Evolutionary conservation across 2,797 vertebrate species (phyloP).

Genomic region (Sebastes iracundus): DNA sequence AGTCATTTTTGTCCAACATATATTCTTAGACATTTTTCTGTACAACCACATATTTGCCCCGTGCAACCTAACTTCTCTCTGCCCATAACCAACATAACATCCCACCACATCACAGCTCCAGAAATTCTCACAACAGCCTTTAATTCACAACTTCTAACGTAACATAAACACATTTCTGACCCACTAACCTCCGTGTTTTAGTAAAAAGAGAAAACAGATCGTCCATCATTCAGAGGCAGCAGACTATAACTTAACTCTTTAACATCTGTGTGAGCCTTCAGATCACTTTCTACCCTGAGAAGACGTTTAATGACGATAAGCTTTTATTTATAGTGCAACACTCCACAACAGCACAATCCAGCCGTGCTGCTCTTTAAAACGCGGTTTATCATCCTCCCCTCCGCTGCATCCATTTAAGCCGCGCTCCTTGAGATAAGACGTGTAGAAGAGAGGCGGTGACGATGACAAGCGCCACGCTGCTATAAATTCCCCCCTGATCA

Average conservation of each 20-base stretch:
- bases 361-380: conserved; percentile 16
- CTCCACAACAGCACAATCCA: conserved; percentile 10
- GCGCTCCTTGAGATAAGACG: conserved; percentile 10
- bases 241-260: not conserved
- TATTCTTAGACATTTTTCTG: not conserved
- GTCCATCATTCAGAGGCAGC: not conserved
- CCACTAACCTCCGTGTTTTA: not conserved
- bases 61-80: not conserved
- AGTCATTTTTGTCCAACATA: not conserved
- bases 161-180: not conserved
- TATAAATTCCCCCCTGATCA: conserved; percentile 60
- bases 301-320: not conserved
- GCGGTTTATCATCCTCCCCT: conserved; percentile 25
- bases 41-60: not conserved
- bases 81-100: not conserved
- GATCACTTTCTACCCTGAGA: not conserved
- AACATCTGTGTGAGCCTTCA: not conserved
- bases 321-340: not conserved
- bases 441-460: conserved; percentile 27
- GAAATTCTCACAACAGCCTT: not conserved
- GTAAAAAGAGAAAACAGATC: not conserved
- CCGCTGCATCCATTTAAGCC: conserved; percentile 17
- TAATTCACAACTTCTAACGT: not conserved
- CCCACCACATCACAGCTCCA: not conserved
- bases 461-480: conserved; percentile 28